Percentiles rank a stretch among this genome's conserved stretches.
Evolutionary conservation across 2,888 invertebrate genomes (phyloP).

Genomic region (Zeuzera pyrina): DNA sequence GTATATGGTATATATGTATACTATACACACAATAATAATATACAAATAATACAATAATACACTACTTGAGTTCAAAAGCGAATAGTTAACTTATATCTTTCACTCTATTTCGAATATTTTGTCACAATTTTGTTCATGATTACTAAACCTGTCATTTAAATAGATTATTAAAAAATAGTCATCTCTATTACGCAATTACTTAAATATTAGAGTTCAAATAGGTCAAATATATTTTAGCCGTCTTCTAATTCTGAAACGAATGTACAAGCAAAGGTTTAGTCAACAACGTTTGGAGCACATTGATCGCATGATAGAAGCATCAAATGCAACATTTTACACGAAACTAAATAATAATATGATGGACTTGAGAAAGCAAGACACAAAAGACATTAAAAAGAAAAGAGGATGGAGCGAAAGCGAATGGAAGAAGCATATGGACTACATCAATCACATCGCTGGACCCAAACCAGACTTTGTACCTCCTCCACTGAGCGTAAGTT

Average conservation of each 20-base stretch:
- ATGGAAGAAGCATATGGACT: constrained; percentile 65
- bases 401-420: constrained; percentile 49
- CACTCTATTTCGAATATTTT: too few species aligned
- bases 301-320: constrained; percentile 47
- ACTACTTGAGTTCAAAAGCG: too few species aligned
- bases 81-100: too few species aligned
- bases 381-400: constrained; percentile 44
- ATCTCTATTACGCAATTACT: too few species aligned
- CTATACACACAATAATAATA: too few species aligned
- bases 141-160: too few species aligned
- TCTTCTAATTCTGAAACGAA: constrained; percentile 35
- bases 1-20: too few species aligned
- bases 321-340: constrained; percentile 47
- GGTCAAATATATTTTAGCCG: constrained; percentile 36
- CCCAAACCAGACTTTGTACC: constrained; percentile 36
- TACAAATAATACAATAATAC: too few species aligned
- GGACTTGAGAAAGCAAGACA: constrained; percentile 43
- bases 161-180: too few species aligned
- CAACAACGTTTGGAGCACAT: constrained; percentile 39
- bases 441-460: constrained; percentile 44
- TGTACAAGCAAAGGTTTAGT: constrained; percentile 41
- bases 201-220: too few species aligned
- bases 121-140: too few species aligned
- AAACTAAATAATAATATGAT: constrained; percentile 51
- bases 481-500: constrained; percentile 29